Base-by-base conservation (phyloP, 2,113 vertebrate genomes). In the Sisor rabdophorus region DNA sequence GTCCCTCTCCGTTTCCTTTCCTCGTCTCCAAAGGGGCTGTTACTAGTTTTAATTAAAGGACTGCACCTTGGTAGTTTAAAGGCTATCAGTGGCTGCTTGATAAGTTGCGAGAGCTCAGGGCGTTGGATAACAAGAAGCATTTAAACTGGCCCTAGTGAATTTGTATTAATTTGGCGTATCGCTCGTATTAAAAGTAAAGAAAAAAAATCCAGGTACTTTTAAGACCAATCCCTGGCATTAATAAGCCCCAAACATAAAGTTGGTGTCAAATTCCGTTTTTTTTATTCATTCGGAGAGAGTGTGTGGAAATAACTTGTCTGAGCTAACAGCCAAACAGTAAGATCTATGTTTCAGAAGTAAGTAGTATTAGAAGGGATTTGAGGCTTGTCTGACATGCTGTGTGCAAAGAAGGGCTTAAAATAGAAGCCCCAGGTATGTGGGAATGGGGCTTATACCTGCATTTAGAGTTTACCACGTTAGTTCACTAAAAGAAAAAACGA, bases 91-190 rank as follows among this genome's bases (percentile, higher is more conserved):
- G 85, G 87, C 88, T 87, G 78, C 79, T 77, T 90, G 91, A 93
- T 93, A 93, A 91, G 88, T 92, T 90, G 86, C 28, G 59, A 81
- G 89, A 90, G 88, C 85, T 83, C 81, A 78, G 86, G 88, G 89
- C 90, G 91, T 88, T 88, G 90, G 88, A 92, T 92, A 90, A 90
- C 89, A 91, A 87, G 86, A 87, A 89, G 87, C 87, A 82, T 91
- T 92, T 89, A 88, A 90, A 87, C 79, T 79, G 82, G 91, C 88
- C 89, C 90, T 81, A 78, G 88, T 85, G 87, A 88, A 89, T 90
- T 91, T 87, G 90, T 91, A 91, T 91, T 93, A 90, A 93, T 92
- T 93, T 92, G 88, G 88, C 89, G 92, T 92, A 92, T 93, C 91
- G 81, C 64, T 65, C 63, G 84, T 88, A 84, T 84, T 64, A 81